These are phyloP conservation scores for Oreortyx pictus DNA, from an alignment of 2,797 vertebrate species.

Conservation along the genomic window DNA sequence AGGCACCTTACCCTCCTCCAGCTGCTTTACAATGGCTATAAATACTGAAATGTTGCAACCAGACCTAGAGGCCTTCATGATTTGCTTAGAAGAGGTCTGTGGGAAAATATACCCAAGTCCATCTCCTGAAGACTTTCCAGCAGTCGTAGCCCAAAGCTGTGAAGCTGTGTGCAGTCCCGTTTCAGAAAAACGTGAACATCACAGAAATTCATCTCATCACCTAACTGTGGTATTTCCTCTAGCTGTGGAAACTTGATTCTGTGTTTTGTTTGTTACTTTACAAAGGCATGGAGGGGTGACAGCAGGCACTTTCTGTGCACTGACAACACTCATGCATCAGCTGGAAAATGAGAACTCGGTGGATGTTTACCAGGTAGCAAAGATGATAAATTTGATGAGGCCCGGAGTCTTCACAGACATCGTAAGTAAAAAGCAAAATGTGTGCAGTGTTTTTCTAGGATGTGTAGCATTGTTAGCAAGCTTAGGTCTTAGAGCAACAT, in stretches of 20 bases:
- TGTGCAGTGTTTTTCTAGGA: not conserved
- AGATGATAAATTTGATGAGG: slow-evolving; percentile 94
- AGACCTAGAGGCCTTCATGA: not conserved
- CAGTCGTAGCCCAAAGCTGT: not conserved
- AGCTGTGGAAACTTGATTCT: not conserved
- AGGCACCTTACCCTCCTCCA: not conserved
- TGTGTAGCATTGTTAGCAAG: not conserved
- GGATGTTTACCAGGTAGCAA: slow-evolving; percentile 92
- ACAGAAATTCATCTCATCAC: not conserved
- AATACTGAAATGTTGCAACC: not conserved
- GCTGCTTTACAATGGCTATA: not conserved
- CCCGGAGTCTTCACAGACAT: slow-evolving; percentile 91
- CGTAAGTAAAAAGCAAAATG: slow-evolving; percentile 80
- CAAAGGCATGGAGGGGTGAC: slow-evolving; percentile 90
- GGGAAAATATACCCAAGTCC: not conserved
- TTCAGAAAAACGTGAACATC: not conserved
- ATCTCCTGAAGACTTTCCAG: not conserved
- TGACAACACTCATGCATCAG: slow-evolving; percentile 88
- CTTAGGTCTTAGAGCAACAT: not conserved
- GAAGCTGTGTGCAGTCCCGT: not conserved
- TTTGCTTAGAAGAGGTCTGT: not conserved
- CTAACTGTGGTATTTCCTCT: not conserved
- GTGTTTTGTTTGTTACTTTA: not conserved
- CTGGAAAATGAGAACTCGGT: slow-evolving; percentile 88
- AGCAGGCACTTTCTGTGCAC: slow-evolving; percentile 92